A percentile compares a stretch with the other conserved stretches of the same genome.
These are phyloP conservation scores for Spilogale gracilis DNA, from an alignment of 2,113 vertebrate genomes.

Conservation along the genomic window DNA sequence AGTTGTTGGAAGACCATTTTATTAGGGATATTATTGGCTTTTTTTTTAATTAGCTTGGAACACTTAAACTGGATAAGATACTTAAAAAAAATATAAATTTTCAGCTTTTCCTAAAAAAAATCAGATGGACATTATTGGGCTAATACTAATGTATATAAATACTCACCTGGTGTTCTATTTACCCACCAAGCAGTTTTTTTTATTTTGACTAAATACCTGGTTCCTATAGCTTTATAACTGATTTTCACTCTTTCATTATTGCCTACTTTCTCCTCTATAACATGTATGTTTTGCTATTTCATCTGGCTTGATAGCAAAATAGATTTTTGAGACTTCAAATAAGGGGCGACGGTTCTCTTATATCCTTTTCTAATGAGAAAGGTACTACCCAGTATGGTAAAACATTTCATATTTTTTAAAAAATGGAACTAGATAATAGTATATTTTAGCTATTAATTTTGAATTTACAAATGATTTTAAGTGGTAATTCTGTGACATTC, in stretches of 20 bases:
- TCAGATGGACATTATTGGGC: background rate
- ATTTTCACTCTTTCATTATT: constrained; percentile 35
- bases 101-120: background rate
- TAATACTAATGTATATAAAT: background rate
- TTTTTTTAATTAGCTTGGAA: background rate
- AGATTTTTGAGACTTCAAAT: constrained; percentile 40
- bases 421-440: constrained; percentile 19
- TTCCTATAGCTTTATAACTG: background rate
- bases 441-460: constrained; percentile 55
- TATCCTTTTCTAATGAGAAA: constrained; percentile 49
- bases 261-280: constrained; percentile 36
- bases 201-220: background rate
- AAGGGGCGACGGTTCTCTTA: background rate
- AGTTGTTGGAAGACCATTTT: constrained; percentile 49
- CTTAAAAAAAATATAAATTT: constrained; percentile 43
- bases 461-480: constrained; percentile 18
- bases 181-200: background rate
- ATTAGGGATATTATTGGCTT: background rate
- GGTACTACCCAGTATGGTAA: background rate
- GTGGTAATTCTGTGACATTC: constrained; percentile 11
- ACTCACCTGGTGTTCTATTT: background rate
- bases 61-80: constrained; percentile 14
- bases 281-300: constrained; percentile 35
- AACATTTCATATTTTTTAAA: constrained; percentile 39
- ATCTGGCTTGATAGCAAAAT: constrained; percentile 41